Evolutionary conservation across 2,797 vertebrate genomes (phyloP).

Genomic region (Crocodylus rhombifer): DNA sequence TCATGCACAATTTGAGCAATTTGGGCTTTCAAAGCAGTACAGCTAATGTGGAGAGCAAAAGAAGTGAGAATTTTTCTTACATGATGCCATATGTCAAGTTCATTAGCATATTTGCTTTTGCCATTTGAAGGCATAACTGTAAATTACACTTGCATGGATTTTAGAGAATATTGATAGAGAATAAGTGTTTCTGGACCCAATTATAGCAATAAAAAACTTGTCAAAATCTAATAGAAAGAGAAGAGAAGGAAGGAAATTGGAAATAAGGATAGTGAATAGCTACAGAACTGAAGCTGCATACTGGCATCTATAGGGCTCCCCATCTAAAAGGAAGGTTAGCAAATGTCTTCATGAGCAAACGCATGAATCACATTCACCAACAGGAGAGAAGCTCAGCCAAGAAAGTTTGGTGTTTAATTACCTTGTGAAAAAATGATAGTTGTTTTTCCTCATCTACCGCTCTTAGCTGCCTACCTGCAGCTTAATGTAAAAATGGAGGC

Average conservation of each 20-base stretch:
- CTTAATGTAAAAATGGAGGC: not conserved
- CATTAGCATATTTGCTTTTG: constrained; percentile 66
- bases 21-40: constrained; percentile 22
- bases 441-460: not conserved
- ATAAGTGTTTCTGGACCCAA: constrained; percentile 25
- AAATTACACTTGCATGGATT: constrained; percentile 54
- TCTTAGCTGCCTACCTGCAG: not conserved
- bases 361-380: constrained; percentile 9
- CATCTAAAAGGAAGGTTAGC: not conserved
- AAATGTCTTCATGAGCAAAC: constrained; percentile 12
- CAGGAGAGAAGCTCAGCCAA: not conserved
- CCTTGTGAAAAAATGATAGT: not conserved
- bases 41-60: constrained; percentile 42
- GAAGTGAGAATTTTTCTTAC: constrained; percentile 28
- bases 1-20: constrained; percentile 13
- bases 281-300: not conserved
- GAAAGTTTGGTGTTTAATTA: not conserved
- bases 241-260: constrained; percentile 44
- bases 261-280: constrained; percentile 33
- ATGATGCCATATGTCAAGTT: constrained; percentile 40
- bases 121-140: constrained; percentile 38
- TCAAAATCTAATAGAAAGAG: constrained; percentile 62
- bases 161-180: constrained; percentile 57
- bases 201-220: constrained; percentile 50
- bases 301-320: not conserved